These are phyloP conservation scores for Mystacornis crossleyi DNA, from an alignment of 2,113 vertebrate genomes.

Conservation along the genomic window DNA sequence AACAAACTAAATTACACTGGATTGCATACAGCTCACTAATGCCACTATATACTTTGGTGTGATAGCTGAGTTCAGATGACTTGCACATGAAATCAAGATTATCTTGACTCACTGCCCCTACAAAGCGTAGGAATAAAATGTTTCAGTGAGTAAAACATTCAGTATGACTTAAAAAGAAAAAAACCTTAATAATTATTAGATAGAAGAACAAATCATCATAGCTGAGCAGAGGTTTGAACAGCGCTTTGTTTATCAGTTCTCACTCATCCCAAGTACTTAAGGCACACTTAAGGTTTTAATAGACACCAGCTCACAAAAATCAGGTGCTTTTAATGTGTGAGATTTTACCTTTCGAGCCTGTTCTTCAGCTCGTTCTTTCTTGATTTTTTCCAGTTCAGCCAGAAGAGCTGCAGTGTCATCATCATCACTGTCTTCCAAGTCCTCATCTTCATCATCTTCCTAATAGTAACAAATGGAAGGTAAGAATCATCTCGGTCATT, in stretches of 20 bases:
- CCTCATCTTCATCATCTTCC: constrained; percentile 86
- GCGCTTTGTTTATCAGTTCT: neutral
- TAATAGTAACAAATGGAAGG: neutral
- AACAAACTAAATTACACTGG: neutral
- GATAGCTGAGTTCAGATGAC: neutral
- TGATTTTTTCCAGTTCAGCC: constrained; percentile 96
- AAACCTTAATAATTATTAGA: neutral
- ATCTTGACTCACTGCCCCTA: neutral
- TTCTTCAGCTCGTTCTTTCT: constrained; percentile 96
- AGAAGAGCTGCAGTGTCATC: constrained; percentile 95
- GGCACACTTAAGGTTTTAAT: neutral
- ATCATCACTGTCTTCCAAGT: constrained; percentile 92
- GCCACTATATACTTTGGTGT: neutral
- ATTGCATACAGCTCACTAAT: neutral
- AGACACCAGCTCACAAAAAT: neutral
- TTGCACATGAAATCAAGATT: neutral
- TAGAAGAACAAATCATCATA: neutral
- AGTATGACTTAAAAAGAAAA: neutral
- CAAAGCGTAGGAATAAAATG: neutral
- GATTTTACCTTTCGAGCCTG: constrained; percentile 90
- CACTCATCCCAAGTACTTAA: neutral
- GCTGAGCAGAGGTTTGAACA: neutral
- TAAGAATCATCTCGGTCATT: neutral
- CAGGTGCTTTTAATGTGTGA: neutral
- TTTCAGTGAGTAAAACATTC: neutral